phyloP scores from a whole-genome alignment of 2,113 vertebrate genomes.

The Sinocyclocheilus anophthalmus region DNA sequence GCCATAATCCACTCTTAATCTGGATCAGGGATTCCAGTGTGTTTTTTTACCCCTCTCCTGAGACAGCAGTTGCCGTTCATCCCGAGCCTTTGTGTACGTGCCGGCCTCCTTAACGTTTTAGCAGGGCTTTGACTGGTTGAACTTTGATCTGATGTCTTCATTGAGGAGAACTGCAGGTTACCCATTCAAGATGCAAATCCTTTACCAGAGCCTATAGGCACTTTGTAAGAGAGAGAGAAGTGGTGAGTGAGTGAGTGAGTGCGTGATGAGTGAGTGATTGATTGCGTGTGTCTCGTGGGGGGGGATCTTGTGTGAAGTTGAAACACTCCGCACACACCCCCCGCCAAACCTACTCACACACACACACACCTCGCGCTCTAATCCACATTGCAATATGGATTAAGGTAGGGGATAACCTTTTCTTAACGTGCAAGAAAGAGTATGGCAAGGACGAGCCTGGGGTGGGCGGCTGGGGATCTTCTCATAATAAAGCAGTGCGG shows the following conservation, averaged over 20 bases:
- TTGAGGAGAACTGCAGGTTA: constrained; percentile 91
- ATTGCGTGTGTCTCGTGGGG: constrained; percentile 70
- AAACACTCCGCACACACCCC: constrained; percentile 50
- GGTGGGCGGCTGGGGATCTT: constrained; percentile 83
- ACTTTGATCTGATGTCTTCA: constrained; percentile 98
- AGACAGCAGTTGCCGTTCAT: constrained; percentile 84
- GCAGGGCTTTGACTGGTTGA: constrained; percentile 94
- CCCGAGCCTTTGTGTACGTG: constrained; percentile 84
- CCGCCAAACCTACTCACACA: not conserved
- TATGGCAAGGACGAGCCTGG: constrained; percentile 85
- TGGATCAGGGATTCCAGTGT: constrained; percentile 63
- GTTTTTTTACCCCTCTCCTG: constrained; percentile 70
- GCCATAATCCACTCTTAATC: constrained; percentile 65
- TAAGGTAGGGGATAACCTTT: constrained; percentile 93
- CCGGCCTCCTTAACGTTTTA: constrained; percentile 88
- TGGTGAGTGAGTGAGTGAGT: not conserved
- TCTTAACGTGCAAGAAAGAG: constrained; percentile 87
- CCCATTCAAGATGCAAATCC: constrained; percentile 94
- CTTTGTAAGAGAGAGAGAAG: constrained; percentile 74
- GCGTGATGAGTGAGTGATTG: not conserved
- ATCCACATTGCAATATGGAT: constrained; percentile 87
- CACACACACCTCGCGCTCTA: constrained; percentile 64
- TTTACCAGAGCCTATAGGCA: constrained; percentile 80
- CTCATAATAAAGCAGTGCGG: constrained; percentile 84
- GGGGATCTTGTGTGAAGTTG: constrained; percentile 81